A percentile compares a stretch with the other conserved stretches of the same genome.
Conservation (phyloP, 2,888 invertebrate species). For the Plutella xylostella region DNA sequence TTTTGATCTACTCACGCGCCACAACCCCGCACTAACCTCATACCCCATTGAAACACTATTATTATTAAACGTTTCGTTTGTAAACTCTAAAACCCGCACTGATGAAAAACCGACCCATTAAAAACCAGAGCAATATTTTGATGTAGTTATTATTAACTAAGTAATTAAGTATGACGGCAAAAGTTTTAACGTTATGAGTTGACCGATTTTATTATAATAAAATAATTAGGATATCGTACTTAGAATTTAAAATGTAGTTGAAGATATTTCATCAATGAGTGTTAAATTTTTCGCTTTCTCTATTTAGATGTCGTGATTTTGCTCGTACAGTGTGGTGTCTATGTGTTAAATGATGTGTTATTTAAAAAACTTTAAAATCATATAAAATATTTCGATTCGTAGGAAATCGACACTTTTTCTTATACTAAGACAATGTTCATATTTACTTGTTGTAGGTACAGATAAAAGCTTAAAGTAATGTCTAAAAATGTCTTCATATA, state of each 20-base stretch:
- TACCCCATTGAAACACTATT: too few species aligned
- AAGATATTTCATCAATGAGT: conserved; percentile 31
- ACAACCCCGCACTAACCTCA: too few species aligned
- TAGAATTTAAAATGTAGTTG: conserved; percentile 1
- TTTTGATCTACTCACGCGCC: too few species aligned
- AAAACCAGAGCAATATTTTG: conserved; percentile 68
- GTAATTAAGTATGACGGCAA: conserved; percentile 25
- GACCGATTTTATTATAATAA: conserved; percentile 38
- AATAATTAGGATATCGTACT: conserved; percentile 29
- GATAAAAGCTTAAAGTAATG: too few species aligned
- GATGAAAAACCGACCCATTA: conserved; percentile 60
- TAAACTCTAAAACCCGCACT: conserved; percentile 47
- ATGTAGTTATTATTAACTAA: conserved; percentile 49
- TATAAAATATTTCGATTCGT: neutral
- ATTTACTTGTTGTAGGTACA: conserved; percentile 4
- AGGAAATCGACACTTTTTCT: conserved; percentile 1
- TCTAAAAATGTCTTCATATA: conserved; percentile 2
- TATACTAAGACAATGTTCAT: neutral
- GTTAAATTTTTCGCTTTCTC: conserved; percentile 55
- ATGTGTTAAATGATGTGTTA: conserved; percentile 17
- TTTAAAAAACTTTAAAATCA: conserved; percentile 15
- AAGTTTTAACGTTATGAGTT: conserved; percentile 43
- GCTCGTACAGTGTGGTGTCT: conserved; percentile 44
- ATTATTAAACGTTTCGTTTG: too few species aligned
- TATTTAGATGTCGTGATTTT: conserved; percentile 54